These are phyloP conservation scores for Homalodisca vitripennis DNA, from an alignment of 1,140 invertebrate genomes.

Conservation along the genomic window DNA sequence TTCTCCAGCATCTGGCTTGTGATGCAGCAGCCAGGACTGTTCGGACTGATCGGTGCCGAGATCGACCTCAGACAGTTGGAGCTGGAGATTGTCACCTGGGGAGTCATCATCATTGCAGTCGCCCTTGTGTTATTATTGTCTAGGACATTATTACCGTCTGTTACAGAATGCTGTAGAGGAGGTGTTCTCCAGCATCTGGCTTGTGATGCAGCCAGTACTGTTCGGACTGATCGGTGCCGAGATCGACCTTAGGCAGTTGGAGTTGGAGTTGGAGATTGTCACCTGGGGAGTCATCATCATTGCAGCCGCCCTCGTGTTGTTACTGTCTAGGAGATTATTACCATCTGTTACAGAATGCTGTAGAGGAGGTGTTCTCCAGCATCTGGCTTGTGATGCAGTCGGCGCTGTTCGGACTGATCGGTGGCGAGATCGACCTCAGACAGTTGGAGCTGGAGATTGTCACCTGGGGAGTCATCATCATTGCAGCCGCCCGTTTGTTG, in stretches of 20 bases:
- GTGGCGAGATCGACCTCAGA: conserved; percentile 60
- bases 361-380: conserved; percentile 53
- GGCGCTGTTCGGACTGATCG: conserved; percentile 68
- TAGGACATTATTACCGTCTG: too few relatives aligned
- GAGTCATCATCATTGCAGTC: conserved; percentile 44
- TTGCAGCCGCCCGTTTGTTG: conserved; percentile 35
- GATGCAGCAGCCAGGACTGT: conserved; percentile 68
- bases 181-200: conserved; percentile 60
- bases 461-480: conserved; percentile 49
- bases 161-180: conserved; percentile 55
- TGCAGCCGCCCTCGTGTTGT: conserved; percentile 35
- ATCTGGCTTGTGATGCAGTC: conserved; percentile 71
- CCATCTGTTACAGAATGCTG: conserved; percentile 53
- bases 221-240: conserved; percentile 71
- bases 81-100: conserved; percentile 51
- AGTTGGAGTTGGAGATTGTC: conserved; percentile 51
- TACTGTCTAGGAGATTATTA: too few relatives aligned
- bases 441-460: conserved; percentile 51
- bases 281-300: conserved; percentile 49
- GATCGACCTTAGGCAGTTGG: conserved; percentile 54
- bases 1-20: conserved; percentile 64
- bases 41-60: conserved; percentile 68
- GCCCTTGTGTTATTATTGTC: conserved; percentile 34
- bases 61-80: conserved; percentile 54
- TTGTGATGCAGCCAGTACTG: conserved; percentile 65